Percentiles rank a stretch among this genome's conserved stretches.
Evolutionary conservation across 2,797 vertebrate genomes (phyloP).

Genomic region (Phrynocephalus vlangalii): DNA sequence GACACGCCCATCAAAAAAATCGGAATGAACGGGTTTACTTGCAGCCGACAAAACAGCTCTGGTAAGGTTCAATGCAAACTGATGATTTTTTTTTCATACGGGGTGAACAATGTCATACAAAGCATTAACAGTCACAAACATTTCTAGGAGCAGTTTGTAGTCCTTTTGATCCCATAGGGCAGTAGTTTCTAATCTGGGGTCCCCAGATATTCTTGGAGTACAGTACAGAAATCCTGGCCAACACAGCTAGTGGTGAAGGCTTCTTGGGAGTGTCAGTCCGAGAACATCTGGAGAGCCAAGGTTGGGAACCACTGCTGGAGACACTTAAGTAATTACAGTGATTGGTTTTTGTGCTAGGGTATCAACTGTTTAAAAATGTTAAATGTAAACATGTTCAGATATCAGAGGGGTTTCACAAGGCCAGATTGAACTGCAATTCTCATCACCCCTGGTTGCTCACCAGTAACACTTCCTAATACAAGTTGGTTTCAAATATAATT

Average conservation of each 20-base stretch:
- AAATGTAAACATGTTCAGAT: background rate
- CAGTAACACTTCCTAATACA: background rate
- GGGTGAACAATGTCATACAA: fast-evolving
- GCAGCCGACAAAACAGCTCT: slow-evolving; percentile 35
- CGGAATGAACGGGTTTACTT: slow-evolving; percentile 15
- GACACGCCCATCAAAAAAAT: background rate
- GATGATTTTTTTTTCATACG: fast-evolving
- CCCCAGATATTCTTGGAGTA: too few species aligned
- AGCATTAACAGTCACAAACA: background rate
- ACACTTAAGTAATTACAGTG: background rate
- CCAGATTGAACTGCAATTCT: background rate
- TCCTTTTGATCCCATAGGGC: background rate
- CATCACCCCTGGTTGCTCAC: background rate
- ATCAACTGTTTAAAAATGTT: fast-evolving
- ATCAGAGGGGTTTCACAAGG: background rate
- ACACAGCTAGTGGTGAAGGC: too few species aligned
- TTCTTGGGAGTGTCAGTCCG: too few species aligned
- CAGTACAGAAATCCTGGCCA: too few species aligned
- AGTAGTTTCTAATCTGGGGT: background rate
- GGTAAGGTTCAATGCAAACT: slow-evolving; percentile 67
- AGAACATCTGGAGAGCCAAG: too few species aligned
- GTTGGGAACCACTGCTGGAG: too few species aligned
- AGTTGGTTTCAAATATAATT: background rate
- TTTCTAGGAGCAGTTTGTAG: background rate
- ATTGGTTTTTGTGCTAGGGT: background rate